Conservation (phyloP, 1,140 invertebrate genomes). For the Carposina sasakii region DNA sequence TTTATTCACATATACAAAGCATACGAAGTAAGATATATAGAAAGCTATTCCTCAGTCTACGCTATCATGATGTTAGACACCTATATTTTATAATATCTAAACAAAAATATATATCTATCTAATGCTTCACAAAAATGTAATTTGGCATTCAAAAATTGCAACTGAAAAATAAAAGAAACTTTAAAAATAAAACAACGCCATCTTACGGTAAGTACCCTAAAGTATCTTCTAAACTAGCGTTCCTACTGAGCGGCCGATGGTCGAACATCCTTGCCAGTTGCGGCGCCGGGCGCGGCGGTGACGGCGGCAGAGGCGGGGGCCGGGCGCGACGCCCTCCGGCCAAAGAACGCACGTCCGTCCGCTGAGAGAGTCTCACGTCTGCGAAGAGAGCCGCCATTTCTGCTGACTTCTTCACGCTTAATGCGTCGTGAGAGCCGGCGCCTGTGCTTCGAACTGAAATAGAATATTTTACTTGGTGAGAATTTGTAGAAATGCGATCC, state of each 20-base stretch:
- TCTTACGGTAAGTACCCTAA: constrained; percentile 60
- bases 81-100: no score
- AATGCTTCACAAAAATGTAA: no score
- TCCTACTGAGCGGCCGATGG: constrained; percentile 47
- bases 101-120: no score
- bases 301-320: constrained; percentile 20
- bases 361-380: constrained; percentile 76
- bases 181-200: no score
- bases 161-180: no score
- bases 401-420: constrained; percentile 89
- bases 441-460: constrained; percentile 72
- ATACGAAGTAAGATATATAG: no score
- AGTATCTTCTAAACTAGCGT: constrained; percentile 61
- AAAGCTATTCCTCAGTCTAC: no score
- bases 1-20: constrained; percentile 21
- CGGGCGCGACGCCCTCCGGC: constrained; percentile 31
- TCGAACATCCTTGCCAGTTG: constrained; percentile 48
- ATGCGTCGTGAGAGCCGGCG: constrained; percentile 79
- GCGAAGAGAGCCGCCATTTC: constrained; percentile 91
- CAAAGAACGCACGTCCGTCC: constrained; percentile 63
- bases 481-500: no score
- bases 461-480: no score
- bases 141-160: not conserved
- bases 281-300: constrained; percentile 19
- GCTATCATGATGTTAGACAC: no score